Base-by-base conservation (phyloP, 1,140 invertebrate species). In the Pseudomyrmex sp. region DNA sequence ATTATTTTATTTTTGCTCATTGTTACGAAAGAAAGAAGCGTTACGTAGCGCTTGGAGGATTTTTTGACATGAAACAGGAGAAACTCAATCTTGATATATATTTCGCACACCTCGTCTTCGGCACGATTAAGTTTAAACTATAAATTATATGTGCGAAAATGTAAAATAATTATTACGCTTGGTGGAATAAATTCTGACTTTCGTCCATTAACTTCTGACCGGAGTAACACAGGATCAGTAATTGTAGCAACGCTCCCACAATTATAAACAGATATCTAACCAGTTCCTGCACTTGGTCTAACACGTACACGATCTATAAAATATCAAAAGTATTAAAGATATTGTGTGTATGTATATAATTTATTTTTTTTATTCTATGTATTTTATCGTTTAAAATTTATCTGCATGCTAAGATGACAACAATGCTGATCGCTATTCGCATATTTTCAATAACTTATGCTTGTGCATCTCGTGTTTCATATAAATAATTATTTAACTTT, bases 131-230 rank as follows among this genome's bases (percentile, higher is more conserved):
- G 4, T 35, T 35, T 35, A 5, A 35, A 35, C 0, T 35, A 35
- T 35, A 85, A 82, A 75, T 66, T 26, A 26, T 26, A 68, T 65
- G 46, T 48, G 18, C 66, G 26, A 74, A 4, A 79, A 58, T 69
- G 48, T 79, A 58, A 69, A 69, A 79, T 69, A 68, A 61, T 74
- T 18, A 68, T 79, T 79, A 79, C 76, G 65, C 54, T 70, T 12
- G 65, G 23, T 79, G 20, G 7, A 79, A 79, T 70, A 79, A 69
- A 26, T 79, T 70, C 18, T 79, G 35, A 59, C 76, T 79, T 70
- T 59, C 65, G 12, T 79, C 76, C 65, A 79, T 79, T 70, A 79
- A 48, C 18, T 79, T 70, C 15, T 79, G 76, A 12, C 76, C 76
- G 3, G 76, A 50, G 18, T 79, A 79, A 59, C 76, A 79, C 1